phyloP scores from a whole-genome alignment of 2,888 invertebrate species.

The Baccha elongata region DNA sequence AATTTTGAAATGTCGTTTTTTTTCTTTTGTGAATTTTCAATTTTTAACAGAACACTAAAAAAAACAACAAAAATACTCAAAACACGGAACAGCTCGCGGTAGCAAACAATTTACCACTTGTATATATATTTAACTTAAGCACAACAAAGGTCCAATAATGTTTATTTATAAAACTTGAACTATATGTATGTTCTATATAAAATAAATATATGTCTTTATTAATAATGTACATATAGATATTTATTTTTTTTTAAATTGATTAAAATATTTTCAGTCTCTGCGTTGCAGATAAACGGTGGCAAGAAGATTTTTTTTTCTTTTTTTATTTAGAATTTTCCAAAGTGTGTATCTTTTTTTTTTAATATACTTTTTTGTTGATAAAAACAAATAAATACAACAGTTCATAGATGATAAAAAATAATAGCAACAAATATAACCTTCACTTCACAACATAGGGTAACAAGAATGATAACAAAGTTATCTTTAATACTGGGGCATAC shows the following conservation, averaged over 20 bases:
- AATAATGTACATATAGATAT: constrained; percentile 16
- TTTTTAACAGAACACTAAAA: neutral
- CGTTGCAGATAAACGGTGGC: constrained; percentile 70
- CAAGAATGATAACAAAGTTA: constrained; percentile 62
- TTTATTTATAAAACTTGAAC: constrained; percentile 69
- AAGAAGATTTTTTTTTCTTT: constrained; percentile 45
- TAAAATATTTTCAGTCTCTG: constrained; percentile 67
- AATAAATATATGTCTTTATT: neutral
- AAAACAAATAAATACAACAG: constrained; percentile 10
- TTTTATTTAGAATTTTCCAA: neutral
- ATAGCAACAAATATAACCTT: neutral
- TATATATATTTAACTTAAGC: constrained; percentile 54
- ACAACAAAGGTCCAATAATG: constrained; percentile 51
- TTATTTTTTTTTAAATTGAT: constrained; percentile 53
- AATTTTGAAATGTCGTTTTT: constrained; percentile 2
- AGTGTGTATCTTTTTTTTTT: neutral
- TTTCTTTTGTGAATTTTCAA: neutral
- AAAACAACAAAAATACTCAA: constrained; percentile 13
- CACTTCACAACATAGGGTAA: constrained; percentile 63
- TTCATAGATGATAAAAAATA: too few relatives aligned
- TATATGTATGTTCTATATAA: constrained; percentile 22
- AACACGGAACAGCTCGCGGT: constrained; percentile 44
- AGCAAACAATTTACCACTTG: constrained; percentile 36
- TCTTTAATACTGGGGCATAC: constrained; percentile 58
- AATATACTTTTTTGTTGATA: constrained; percentile 14